Evolutionary conservation across 2,888 invertebrate species (phyloP), one percentile per base, ranked within the genome.

Genomic region (Copidosoma aretas): DNA sequence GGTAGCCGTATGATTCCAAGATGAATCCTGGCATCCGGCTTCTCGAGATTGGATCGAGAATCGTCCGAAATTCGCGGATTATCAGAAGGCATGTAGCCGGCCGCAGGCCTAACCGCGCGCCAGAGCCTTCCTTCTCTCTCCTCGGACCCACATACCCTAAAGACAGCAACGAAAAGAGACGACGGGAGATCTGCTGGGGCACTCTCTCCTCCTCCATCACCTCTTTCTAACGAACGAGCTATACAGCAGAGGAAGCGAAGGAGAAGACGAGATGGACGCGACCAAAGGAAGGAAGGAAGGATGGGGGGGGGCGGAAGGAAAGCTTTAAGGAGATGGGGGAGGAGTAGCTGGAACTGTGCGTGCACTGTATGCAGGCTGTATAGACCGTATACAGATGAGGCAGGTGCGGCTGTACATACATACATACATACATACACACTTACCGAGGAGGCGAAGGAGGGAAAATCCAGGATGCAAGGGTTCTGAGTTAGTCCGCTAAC

Each of bases 51-150:
- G 73, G 70, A 71, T 73, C 71, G 73, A 68, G 70, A 73, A 46
- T 46, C 43, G 43, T 46, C 43, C 43, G 12, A 46, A 46, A 46
- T 46, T 46, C 66, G 60, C 74, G 79, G 78, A 80, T 81, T 80
- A 82, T 80, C 77, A 77, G 75, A 77, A 80, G 80, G 80, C 79
- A 82, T 81, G 80, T 80, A 79, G 76, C 77, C 74, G 79, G 78
- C 79, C 78, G 76, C 79, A 77, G 77, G 79, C 77, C 78, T 78
- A 77, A 79, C 78, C 71, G 68, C 71, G 57, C 21, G 58, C 21
- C 57, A 25, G 53, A 25, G 39, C 32, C 8, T 32, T 5, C 32
- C 32, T 3, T 46, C 14, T 46, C 43, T 46, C 43, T 46, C 12
- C 43, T 46, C 43, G 43, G 43, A 46, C 43, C 43, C 1, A 14